Conservation (phyloP, 2,888 invertebrate genomes). For the Cheilosia scutellata region DNA sequence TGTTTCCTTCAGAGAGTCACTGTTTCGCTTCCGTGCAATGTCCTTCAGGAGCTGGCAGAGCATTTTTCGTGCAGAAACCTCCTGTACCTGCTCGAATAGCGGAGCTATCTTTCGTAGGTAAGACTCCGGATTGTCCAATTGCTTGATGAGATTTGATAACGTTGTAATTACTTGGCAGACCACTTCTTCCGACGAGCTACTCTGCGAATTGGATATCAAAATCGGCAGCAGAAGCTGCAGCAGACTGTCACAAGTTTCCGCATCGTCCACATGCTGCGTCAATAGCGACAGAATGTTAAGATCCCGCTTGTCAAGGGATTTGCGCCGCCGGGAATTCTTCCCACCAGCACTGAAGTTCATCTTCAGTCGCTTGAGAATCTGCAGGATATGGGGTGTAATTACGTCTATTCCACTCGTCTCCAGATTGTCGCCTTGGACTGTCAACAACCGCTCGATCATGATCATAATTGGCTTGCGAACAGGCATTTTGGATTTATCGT, state of each 20-base stretch:
- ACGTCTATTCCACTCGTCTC: slow-evolving; percentile 88
- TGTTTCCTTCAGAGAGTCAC: slow-evolving; percentile 83
- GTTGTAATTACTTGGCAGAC: slow-evolving; percentile 89
- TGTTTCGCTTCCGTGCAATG: slow-evolving; percentile 85
- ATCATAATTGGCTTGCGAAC: slow-evolving; percentile 90
- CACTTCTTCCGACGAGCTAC: slow-evolving; percentile 88
- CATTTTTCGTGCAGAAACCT: slow-evolving; percentile 88
- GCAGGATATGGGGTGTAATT: slow-evolving; percentile 89
- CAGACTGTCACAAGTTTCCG: slow-evolving; percentile 88
- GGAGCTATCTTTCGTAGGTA: slow-evolving; percentile 90
- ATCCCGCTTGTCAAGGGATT: slow-evolving; percentile 88
- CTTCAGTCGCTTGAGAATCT: slow-evolving; percentile 89
- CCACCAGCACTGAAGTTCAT: slow-evolving; percentile 85
- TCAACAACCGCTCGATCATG: slow-evolving; percentile 90
- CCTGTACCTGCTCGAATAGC: slow-evolving; percentile 88
- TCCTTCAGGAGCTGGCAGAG: slow-evolving; percentile 87
- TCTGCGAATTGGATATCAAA: slow-evolving; percentile 87
- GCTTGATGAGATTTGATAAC: slow-evolving; percentile 89
- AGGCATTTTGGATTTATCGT: slow-evolving; percentile 87
- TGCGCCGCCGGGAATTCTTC: slow-evolving; percentile 80
- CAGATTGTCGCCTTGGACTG: slow-evolving; percentile 86
- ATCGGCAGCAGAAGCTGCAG: slow-evolving; percentile 90
- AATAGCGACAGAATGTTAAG: slow-evolving; percentile 90
- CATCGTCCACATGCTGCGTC: slow-evolving; percentile 89
- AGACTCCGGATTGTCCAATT: slow-evolving; percentile 87